Conservation (phyloP, 2,797 vertebrate species). For the Oceanodroma leucorhoa region DNA sequence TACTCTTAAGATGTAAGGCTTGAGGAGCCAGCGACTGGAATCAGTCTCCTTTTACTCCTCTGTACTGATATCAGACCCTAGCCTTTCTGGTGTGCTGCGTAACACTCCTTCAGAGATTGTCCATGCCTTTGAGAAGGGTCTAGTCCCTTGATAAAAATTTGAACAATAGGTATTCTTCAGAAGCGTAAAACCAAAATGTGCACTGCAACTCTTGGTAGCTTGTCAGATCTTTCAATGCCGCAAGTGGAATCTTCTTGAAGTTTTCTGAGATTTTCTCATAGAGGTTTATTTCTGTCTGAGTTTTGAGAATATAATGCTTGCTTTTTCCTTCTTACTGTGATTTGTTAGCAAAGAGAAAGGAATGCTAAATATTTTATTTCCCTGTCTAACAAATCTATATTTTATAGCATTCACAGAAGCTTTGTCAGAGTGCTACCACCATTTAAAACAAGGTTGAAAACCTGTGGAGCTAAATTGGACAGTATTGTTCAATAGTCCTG, state of each 20-base stretch:
- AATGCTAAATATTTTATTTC: constrained; percentile 12
- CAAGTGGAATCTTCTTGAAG: not conserved
- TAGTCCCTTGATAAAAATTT: not conserved
- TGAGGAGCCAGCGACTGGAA: not conserved
- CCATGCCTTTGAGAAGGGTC: not conserved
- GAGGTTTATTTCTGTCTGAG: not conserved
- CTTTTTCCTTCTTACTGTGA: not conserved
- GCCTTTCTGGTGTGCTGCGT: not conserved
- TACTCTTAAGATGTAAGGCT: not conserved
- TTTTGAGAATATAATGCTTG: not conserved
- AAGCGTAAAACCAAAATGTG: not conserved
- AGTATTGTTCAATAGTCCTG: constrained; percentile 20
- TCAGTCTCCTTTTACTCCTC: not conserved
- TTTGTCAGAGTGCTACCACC: not conserved
- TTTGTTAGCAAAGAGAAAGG: constrained; percentile 26
- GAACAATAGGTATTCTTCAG: not conserved
- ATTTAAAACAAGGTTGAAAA: constrained; percentile 49
- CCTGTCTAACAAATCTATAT: constrained; percentile 17
- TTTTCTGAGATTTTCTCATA: not conserved
- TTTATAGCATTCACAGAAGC: constrained; percentile 27
- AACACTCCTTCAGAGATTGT: not conserved
- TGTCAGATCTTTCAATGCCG: not conserved
- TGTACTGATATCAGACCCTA: not conserved
- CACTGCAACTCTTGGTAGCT: not conserved
- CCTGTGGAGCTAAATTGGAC: not conserved